Conservation (phyloP, 2,888 invertebrate genomes). For the Nemurella pictetii region DNA sequence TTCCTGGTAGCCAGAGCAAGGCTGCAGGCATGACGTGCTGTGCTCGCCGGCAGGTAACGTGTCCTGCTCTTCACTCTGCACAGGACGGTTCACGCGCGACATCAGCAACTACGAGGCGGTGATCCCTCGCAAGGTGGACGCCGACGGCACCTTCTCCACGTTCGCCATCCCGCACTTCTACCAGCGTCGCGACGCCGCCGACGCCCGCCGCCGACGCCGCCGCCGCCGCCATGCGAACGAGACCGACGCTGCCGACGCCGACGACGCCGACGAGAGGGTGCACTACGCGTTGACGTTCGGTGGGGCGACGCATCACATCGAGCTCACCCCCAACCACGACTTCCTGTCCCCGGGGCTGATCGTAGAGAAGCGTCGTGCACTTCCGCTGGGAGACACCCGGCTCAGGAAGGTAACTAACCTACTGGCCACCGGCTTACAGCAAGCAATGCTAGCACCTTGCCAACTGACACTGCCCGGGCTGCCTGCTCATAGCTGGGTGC, state of each 20-base stretch:
- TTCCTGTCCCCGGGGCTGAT: slow-evolving; percentile 54
- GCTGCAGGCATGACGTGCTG: no score
- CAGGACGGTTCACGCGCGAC: slow-evolving; percentile 55
- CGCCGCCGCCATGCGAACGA: background rate
- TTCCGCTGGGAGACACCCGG: slow-evolving; percentile 33
- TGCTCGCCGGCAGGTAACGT: no score
- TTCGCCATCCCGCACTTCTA: slow-evolving; percentile 54
- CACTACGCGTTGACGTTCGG: slow-evolving; percentile 49
- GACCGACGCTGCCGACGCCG: background rate
- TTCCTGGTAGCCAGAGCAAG: no score
- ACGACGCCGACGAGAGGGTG: background rate
- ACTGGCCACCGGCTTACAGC: no score
- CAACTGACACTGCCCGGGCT: no score
- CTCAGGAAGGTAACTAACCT: background rate
- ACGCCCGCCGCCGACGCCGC: background rate
- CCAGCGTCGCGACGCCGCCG: background rate
- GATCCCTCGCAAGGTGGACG: slow-evolving; percentile 54
- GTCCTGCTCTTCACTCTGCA: background rate
- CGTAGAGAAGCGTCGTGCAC: slow-evolving; percentile 36
- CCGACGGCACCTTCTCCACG: slow-evolving; percentile 55
- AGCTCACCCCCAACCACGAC: slow-evolving; percentile 57
- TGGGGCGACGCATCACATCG: slow-evolving; percentile 52
- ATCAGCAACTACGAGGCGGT: slow-evolving; percentile 54
- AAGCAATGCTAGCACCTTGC: no score
- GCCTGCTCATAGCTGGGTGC: no score